phyloP scores from a whole-genome alignment of 1,140 invertebrate species.

The Andricus grossulariae region DNA sequence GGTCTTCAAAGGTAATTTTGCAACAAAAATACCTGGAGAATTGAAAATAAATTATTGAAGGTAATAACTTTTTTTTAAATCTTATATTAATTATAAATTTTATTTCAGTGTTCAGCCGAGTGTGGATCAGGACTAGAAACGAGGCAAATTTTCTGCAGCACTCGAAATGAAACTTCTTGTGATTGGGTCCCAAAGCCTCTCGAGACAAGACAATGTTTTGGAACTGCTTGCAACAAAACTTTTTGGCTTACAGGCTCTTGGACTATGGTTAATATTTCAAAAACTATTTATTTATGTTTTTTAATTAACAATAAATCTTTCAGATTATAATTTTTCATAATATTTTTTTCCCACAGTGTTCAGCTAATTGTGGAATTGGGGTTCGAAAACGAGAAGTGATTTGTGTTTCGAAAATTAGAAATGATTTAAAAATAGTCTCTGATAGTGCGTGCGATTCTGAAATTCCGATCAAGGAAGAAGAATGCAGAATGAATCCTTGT shows the following conservation, averaged over 20 bases:
- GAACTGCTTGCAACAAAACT: slow-evolving; percentile 77
- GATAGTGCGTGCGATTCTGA: slow-evolving; percentile 72
- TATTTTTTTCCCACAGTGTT: slow-evolving; percentile 77
- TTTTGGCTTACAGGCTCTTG: slow-evolving; percentile 85
- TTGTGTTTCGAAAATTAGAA: slow-evolving; percentile 75
- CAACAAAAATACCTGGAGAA: background rate
- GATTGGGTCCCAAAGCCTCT: slow-evolving; percentile 77
- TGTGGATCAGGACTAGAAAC: slow-evolving; percentile 62
- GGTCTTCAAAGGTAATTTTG: slow-evolving; percentile 63
- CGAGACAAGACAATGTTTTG: slow-evolving; percentile 78
- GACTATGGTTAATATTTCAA: slow-evolving; percentile 67
- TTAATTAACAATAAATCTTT: slow-evolving; percentile 31
- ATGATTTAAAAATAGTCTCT: slow-evolving; percentile 64
- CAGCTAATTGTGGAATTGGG: slow-evolving; percentile 80
- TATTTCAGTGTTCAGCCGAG: slow-evolving; percentile 63
- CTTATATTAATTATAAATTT: slow-evolving; percentile 34
- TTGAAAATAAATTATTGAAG: background rate
- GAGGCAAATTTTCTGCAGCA: slow-evolving; percentile 77
- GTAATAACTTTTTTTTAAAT: too few species aligned
- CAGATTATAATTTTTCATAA: slow-evolving; percentile 63
- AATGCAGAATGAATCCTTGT: slow-evolving; percentile 77
- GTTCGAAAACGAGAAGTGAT: slow-evolving; percentile 78
- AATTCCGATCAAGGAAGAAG: slow-evolving; percentile 70
- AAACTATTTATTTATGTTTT: slow-evolving; percentile 58
- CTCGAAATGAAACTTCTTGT: slow-evolving; percentile 71